Evolutionary conservation across 2,888 invertebrate genomes (phyloP).

Genomic region (Drosophila neotestacea): DNA sequence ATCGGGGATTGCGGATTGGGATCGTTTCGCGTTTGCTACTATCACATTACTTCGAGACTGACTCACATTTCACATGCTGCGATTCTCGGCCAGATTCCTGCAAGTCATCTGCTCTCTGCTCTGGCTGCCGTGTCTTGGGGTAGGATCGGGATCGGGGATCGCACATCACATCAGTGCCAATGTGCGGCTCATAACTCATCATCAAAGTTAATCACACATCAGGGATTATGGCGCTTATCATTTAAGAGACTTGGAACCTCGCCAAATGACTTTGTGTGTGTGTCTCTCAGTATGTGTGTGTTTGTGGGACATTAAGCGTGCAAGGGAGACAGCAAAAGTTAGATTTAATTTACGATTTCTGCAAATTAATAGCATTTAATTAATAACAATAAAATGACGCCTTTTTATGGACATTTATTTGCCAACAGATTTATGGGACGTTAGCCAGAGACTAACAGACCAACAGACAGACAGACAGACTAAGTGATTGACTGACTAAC

Average conservation of each 20-base stretch:
- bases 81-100: constrained; percentile 65
- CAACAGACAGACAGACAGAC: constrained; percentile 14
- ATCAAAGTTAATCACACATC: constrained; percentile 81
- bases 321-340: constrained; percentile 38
- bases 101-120: constrained; percentile 63
- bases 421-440: constrained; percentile 67
- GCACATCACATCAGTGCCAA: constrained; percentile 72
- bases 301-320: constrained; percentile 64
- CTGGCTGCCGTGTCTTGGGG: constrained; percentile 46
- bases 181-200: constrained; percentile 80
- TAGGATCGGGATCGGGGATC: constrained; percentile 30
- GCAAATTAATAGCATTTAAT: constrained; percentile 82
- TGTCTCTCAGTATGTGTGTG: constrained; percentile 26
- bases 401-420: constrained; percentile 77
- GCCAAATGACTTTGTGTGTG: constrained; percentile 61
- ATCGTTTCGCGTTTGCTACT: constrained; percentile 55
- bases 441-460: constrained; percentile 20
- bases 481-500: constrained; percentile 12
- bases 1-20: constrained; percentile 25
- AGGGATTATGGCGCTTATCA: constrained; percentile 81
- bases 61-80: constrained; percentile 77
- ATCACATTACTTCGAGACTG: constrained; percentile 74
- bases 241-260: constrained; percentile 64
- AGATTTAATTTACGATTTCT: constrained; percentile 82
- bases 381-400: constrained; percentile 83